Conservation (phyloP, 2,888 invertebrate species). For the Limnephilus auricula region DNA sequence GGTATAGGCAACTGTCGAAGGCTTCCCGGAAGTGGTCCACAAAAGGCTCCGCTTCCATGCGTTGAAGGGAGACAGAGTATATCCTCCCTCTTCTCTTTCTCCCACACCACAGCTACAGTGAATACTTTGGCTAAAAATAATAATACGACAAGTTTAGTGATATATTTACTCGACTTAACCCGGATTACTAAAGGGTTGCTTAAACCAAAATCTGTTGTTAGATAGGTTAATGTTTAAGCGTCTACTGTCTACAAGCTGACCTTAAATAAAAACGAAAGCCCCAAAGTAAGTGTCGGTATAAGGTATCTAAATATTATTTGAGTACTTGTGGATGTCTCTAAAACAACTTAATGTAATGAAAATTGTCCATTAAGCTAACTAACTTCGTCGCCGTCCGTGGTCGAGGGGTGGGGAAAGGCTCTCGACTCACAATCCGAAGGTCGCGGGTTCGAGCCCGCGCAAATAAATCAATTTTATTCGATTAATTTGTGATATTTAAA, state of each 20-base stretch:
- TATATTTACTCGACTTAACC: background rate
- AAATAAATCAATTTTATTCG: no score
- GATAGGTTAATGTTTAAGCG: background rate
- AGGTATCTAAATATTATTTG: background rate
- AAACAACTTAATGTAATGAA: no score
- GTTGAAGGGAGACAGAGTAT: background rate
- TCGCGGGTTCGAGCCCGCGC: no score
- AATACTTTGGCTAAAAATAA: background rate
- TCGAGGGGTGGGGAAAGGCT: no score
- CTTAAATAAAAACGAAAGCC: background rate
- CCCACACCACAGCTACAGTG: background rate
- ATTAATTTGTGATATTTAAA: no score
- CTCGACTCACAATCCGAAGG: no score
- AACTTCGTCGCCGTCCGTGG: no score
- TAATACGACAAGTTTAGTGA: background rate
- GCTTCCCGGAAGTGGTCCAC: slow-evolving; percentile 34
- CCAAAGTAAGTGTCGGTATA: no score
- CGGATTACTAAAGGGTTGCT: background rate
- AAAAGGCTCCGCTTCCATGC: slow-evolving; percentile 9
- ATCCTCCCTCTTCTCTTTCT: background rate
- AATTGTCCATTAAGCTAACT: no score
- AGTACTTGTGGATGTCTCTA: no score
- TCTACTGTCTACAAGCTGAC: background rate
- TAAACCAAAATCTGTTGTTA: background rate
- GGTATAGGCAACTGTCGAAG: slow-evolving; percentile 14